A percentile compares a stretch with the other conserved stretches of the same genome.
Conservation (phyloP, 2,113 vertebrate genomes). For the Podarcis muralis region DNA sequence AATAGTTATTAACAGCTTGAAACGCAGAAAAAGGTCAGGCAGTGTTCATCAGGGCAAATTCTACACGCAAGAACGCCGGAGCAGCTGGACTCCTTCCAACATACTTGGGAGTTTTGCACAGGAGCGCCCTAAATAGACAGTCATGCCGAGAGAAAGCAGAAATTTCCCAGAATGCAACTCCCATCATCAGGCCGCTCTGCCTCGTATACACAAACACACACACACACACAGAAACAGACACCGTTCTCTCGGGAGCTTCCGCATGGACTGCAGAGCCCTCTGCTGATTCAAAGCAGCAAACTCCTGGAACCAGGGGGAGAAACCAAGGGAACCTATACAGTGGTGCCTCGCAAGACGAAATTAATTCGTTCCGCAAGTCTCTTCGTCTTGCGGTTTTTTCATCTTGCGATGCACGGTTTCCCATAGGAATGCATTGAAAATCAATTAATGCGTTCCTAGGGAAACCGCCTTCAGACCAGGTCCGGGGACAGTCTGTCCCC, state of each 20-base stretch:
- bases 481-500: too few species aligned
- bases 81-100: slow-evolving; percentile 54
- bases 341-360: too few species aligned
- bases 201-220: background rate
- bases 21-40: slow-evolving; percentile 61
- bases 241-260: slow-evolving; percentile 2
- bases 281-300: slow-evolving; percentile 35
- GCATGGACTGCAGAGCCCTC: slow-evolving; percentile 55
- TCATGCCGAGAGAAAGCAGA: slow-evolving; percentile 42
- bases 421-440: too few species aligned
- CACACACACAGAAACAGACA: background rate
- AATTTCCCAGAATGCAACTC: slow-evolving; percentile 36
- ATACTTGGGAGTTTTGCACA: slow-evolving; percentile 29
- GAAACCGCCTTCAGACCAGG: too few species aligned
- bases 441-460: too few species aligned
- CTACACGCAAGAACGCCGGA: slow-evolving; percentile 53
- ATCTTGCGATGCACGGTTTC: too few species aligned
- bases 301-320: background rate
- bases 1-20: slow-evolving; percentile 25
- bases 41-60: slow-evolving; percentile 60
- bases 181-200: background rate
- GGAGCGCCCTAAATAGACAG: slow-evolving; percentile 53
- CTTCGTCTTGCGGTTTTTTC: too few species aligned
- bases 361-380: too few species aligned
- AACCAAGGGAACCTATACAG: background rate